phyloP scores from a whole-genome alignment of 1,140 invertebrate genomes.

The Hirudo medicinalis region DNA sequence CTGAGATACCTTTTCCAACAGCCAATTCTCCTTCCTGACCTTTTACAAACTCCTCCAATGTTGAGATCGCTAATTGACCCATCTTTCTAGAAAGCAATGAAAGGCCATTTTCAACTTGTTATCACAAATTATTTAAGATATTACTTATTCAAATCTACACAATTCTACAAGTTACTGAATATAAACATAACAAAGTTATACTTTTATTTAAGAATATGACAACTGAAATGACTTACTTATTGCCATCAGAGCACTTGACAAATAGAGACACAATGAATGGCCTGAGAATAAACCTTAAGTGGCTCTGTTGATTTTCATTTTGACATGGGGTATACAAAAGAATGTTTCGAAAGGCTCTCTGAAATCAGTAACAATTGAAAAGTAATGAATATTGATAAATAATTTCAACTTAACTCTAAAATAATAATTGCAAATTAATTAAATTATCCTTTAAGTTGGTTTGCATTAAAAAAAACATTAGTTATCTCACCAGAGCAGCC shows the following conservation, averaged over 20 bases:
- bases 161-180: too few species aligned
- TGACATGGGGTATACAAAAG: constrained; percentile 37
- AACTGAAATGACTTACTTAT: constrained; percentile 30
- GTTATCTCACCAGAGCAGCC: constrained; percentile 37
- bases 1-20: constrained; percentile 36
- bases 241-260: constrained; percentile 44
- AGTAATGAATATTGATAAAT: too few species aligned
- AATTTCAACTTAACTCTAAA: too few species aligned
- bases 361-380: constrained; percentile 8
- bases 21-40: constrained; percentile 42
- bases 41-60: constrained; percentile 41
- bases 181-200: too few species aligned
- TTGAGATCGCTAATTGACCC: constrained; percentile 42
- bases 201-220: too few species aligned
- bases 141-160: too few species aligned
- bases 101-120: not conserved
- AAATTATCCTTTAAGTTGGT: too few species aligned
- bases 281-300: constrained; percentile 37
- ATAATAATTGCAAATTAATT: too few species aligned
- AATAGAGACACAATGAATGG: constrained; percentile 41
- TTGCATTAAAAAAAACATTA: too few species aligned
- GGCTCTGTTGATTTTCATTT: constrained; percentile 31
- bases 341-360: constrained; percentile 39
- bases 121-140: too few species aligned
- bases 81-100: constrained; percentile 32